phyloP scores from a whole-genome alignment of 2,797 vertebrate genomes.

The Coccyzus lansbergi region DNA sequence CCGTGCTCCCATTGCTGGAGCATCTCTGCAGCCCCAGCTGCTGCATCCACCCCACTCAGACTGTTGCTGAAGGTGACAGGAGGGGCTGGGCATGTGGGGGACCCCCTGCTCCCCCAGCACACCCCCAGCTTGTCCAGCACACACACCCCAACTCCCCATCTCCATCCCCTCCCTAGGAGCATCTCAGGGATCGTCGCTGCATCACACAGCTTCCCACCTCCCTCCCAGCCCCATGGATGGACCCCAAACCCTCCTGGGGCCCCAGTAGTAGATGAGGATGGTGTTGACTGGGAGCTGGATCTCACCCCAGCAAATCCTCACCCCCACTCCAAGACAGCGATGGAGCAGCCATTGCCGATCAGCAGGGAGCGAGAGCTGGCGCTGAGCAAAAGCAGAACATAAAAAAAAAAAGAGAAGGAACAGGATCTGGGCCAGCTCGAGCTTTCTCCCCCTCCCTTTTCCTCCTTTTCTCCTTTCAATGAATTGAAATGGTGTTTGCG shows the following conservation, averaged over 20 bases:
- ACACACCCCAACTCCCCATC: fast-evolving
- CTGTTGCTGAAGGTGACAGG: fast-evolving
- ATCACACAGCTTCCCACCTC: neutral
- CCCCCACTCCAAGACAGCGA: neutral
- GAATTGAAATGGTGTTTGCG: neutral
- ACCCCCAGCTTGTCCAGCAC: neutral
- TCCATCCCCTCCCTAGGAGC: fast-evolving
- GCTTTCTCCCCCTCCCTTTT: neutral
- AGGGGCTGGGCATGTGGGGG: neutral
- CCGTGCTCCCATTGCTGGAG: fast-evolving
- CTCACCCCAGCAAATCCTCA: neutral
- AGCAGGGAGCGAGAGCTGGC: neutral
- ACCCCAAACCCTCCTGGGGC: neutral
- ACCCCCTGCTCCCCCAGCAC: neutral
- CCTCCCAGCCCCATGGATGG: fast-evolving
- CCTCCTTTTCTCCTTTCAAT: neutral
- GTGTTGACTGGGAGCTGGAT: fast-evolving
- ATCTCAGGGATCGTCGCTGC: fast-evolving
- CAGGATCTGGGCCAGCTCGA: conserved; percentile 11
- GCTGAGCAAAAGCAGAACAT: neutral
- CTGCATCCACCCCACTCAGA: fast-evolving
- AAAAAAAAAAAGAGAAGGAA: neutral
- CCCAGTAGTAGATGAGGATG: neutral
- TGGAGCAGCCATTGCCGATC: neutral
- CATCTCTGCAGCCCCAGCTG: fast-evolving